Conservation (phyloP, 2,797 vertebrate species). For the Balearica regulorum region DNA sequence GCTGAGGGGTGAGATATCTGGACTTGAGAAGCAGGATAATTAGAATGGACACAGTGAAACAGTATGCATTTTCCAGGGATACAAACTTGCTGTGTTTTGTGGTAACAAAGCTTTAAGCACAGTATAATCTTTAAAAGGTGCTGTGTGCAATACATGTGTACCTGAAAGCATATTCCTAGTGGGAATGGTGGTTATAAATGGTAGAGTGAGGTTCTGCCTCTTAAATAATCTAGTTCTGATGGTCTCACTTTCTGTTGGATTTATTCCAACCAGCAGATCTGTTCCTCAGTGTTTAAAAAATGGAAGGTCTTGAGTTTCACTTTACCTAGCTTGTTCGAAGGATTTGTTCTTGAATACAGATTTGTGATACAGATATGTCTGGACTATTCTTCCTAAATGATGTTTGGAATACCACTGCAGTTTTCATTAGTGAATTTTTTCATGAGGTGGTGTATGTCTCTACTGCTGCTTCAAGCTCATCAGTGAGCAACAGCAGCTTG, state of each 20-base stretch:
- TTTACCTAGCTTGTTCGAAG: not conserved
- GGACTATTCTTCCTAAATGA: not conserved
- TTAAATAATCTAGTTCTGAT: not conserved
- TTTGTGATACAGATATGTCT: not conserved
- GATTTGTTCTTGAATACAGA: not conserved
- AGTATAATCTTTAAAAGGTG: not conserved
- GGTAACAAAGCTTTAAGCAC: not conserved
- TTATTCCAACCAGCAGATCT: not conserved
- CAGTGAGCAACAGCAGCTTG: not conserved
- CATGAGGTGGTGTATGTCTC: not conserved
- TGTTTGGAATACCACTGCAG: not conserved
- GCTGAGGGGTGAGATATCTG: not conserved
- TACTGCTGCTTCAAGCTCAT: not conserved
- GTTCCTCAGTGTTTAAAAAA: not conserved
- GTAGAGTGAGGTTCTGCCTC: not conserved
- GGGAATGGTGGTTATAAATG: not conserved
- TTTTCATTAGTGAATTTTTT: not conserved
- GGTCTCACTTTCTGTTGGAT: not conserved
- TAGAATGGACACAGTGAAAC: not conserved
- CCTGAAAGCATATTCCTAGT: not conserved
- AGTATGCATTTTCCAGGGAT: not conserved
- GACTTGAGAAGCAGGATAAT: not conserved
- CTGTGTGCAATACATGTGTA: rapidly evolving
- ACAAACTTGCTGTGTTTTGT: not conserved
- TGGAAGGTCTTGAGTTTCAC: not conserved